A percentile compares a stretch with the other conserved stretches of the same genome.
These are phyloP conservation scores for Malthinus seriepunctatus DNA, from an alignment of 2,888 invertebrate genomes.

Conservation along the genomic window DNA sequence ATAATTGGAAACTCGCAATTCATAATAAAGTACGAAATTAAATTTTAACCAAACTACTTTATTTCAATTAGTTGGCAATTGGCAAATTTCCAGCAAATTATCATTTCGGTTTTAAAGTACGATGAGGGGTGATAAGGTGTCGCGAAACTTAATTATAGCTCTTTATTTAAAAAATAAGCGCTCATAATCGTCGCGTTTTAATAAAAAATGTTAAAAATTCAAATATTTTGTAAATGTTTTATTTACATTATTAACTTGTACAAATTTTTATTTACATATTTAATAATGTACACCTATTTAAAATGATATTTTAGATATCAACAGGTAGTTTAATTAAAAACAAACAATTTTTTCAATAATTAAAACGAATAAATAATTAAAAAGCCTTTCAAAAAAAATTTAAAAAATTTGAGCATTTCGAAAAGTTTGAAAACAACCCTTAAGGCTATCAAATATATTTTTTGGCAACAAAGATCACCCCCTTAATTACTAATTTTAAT, in stretches of 20 bases:
- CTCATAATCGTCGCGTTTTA: too few relatives aligned
- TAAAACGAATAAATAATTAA: background rate
- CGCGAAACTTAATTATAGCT: conserved; percentile 24
- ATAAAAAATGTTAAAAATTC: too few relatives aligned
- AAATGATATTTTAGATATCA: conserved; percentile 1
- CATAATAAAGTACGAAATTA: conserved; percentile 30
- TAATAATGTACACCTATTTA: conserved; percentile 2
- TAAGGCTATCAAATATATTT: background rate
- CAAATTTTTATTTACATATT: background rate
- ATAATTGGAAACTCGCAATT: conserved; percentile 26
- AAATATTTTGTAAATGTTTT: conserved; percentile 1
- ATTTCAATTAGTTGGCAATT: conserved; percentile 29
- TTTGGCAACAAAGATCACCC: conserved; percentile 4
- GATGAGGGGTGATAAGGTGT: conserved; percentile 21
- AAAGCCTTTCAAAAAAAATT: too few relatives aligned
- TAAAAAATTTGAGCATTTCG: too few relatives aligned
- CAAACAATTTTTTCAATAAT: background rate
- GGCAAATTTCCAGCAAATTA: conserved; percentile 31
- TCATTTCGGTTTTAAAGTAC: conserved; percentile 23
- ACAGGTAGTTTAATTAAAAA: background rate
- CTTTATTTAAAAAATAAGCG: background rate
- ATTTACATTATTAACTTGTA: conserved; percentile 1
- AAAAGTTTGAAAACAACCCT: background rate
- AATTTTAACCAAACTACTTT: conserved; percentile 29
- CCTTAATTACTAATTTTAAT: background rate